Conservation (phyloP, 1,140 invertebrate species). For the Drosophila dunni region DNA sequence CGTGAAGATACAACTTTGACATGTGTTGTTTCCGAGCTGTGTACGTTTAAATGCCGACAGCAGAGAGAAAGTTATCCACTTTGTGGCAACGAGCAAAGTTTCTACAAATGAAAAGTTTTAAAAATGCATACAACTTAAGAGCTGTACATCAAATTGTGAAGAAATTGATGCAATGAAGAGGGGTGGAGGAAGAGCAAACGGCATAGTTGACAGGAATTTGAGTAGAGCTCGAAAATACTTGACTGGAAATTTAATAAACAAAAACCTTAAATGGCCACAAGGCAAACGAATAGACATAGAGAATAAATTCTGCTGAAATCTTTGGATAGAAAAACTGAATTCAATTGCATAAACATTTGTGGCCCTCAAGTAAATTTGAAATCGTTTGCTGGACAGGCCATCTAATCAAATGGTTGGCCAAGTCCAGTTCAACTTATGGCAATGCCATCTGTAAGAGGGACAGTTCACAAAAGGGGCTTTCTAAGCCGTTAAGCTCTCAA, state of each 20-base stretch:
- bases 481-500: constrained; percentile 70
- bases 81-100: constrained; percentile 31
- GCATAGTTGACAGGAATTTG: constrained; percentile 36
- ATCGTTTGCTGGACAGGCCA: constrained; percentile 33
- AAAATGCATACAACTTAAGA: constrained; percentile 44
- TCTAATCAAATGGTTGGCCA: constrained; percentile 62
- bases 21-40: neutral
- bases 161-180: neutral
- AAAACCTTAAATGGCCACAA: constrained; percentile 54
- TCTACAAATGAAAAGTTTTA: constrained; percentile 35
- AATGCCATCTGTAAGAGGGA: constrained; percentile 8
- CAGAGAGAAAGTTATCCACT: constrained; percentile 20
- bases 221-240: constrained; percentile 28
- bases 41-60: constrained; percentile 4
- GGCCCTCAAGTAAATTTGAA: constrained; percentile 42
- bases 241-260: constrained; percentile 69
- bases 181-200: neutral
- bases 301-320: constrained; percentile 7
- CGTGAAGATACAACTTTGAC: constrained; percentile 1
- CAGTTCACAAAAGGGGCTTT: constrained; percentile 19
- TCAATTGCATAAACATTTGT: constrained; percentile 70
- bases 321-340: constrained; percentile 62
- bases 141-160: constrained; percentile 1
- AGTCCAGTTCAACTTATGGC: constrained; percentile 34
- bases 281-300: constrained; percentile 24